These are phyloP conservation scores for Sciaenops ocellatus DNA, from an alignment of 2,797 vertebrate genomes.

Conservation along the genomic window DNA sequence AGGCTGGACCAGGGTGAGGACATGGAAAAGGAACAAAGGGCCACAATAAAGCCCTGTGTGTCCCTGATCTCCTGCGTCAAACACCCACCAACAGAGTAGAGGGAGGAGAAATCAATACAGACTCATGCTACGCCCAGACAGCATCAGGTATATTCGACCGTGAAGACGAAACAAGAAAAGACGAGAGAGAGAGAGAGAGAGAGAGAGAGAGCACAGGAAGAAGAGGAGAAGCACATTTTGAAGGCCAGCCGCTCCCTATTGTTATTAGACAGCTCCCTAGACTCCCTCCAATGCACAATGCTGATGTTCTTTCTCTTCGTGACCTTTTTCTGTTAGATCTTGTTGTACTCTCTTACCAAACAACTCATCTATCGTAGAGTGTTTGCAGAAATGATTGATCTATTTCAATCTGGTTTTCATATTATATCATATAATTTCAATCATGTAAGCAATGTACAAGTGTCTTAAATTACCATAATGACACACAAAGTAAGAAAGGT, in stretches of 20 bases:
- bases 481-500: conserved; percentile 40
- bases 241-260: conserved; percentile 63
- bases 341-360: conserved; percentile 44
- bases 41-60: conserved; percentile 58
- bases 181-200: conserved; percentile 15
- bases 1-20: conserved; percentile 32
- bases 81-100: conserved; percentile 69
- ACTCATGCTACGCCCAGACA: conserved; percentile 66
- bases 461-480: conserved; percentile 52
- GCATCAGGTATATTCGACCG: conserved; percentile 67
- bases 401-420: conserved; percentile 40
- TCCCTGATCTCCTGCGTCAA: conserved; percentile 70
- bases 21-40: conserved; percentile 57
- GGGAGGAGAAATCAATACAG: conserved; percentile 74
- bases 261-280: conserved; percentile 48
- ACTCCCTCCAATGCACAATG: conserved; percentile 39
- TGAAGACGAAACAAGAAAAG: conserved; percentile 68
- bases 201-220: conserved; percentile 42
- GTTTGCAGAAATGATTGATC: conserved; percentile 52
- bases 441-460: conserved; percentile 34
- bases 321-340: conserved; percentile 63
- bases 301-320: conserved; percentile 46
- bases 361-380: conserved; percentile 43
- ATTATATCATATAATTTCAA: conserved; percentile 37
- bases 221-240: conserved; percentile 58